Conservation (phyloP, 2,797 vertebrate genomes). For the Brachyalestes nurse region DNA sequence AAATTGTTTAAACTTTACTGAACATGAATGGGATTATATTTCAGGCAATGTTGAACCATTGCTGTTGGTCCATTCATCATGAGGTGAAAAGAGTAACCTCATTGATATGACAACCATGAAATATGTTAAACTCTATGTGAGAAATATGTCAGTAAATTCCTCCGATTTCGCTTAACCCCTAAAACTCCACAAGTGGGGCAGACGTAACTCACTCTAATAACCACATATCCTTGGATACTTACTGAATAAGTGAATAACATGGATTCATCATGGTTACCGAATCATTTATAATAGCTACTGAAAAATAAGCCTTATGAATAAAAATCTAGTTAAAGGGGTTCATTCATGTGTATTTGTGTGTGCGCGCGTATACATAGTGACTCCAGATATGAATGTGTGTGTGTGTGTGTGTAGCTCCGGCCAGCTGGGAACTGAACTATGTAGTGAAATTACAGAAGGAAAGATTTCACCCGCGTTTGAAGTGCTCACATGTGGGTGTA, state of each 20-base stretch:
- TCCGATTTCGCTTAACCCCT: neutral
- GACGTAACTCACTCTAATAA: neutral
- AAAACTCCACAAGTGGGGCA: neutral
- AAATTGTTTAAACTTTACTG: neutral
- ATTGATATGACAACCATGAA: neutral
- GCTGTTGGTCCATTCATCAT: neutral
- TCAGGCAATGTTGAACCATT: neutral
- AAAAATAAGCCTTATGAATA: neutral
- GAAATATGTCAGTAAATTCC: neutral
- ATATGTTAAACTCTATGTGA: too few relatives aligned
- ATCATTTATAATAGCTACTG: neutral
- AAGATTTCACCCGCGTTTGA: slow-evolving; percentile 69
- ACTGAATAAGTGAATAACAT: neutral
- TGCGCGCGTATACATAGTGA: slow-evolving; percentile 29
- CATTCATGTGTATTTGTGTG: slow-evolving; percentile 25
- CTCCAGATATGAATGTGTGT: slow-evolving; percentile 37
- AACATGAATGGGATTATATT: neutral
- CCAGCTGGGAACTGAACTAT: slow-evolving; percentile 53
- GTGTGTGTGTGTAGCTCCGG: slow-evolving; percentile 52
- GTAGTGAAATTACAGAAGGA: slow-evolving; percentile 53
- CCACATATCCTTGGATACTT: neutral
- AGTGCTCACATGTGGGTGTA: slow-evolving; percentile 70
- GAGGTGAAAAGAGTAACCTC: neutral
- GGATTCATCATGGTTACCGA: neutral
- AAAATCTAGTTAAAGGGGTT: neutral